These are phyloP conservation scores for Thamnaconus septentrionalis DNA, from an alignment of 2,113 vertebrate genomes.

Conservation along the genomic window DNA sequence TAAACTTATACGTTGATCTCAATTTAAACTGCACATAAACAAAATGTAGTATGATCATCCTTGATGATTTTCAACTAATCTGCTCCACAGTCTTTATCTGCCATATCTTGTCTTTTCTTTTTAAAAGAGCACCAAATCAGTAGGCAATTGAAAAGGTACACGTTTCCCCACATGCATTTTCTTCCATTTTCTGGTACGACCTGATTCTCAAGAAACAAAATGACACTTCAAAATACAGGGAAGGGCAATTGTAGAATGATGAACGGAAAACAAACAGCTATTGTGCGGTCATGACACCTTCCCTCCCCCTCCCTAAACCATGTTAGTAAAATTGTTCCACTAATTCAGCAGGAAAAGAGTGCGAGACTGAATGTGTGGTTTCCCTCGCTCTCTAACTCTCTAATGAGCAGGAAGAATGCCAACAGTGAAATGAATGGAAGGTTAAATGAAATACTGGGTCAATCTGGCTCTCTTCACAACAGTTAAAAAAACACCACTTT, in stretches of 20 bases:
- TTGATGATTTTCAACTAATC: too few species aligned
- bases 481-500: slow-evolving; percentile 1
- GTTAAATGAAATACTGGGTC: slow-evolving; percentile 8
- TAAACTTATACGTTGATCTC: too few species aligned
- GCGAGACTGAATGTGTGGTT: slow-evolving; percentile 47
- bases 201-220: slow-evolving; percentile 25
- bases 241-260: slow-evolving; percentile 17
- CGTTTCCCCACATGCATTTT: too few species aligned
- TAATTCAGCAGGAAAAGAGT: slow-evolving; percentile 51
- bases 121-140: too few species aligned
- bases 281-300: slow-evolving; percentile 37
- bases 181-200: not conserved
- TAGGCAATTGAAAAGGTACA: too few species aligned
- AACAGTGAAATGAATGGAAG: slow-evolving; percentile 21
- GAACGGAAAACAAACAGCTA: slow-evolving; percentile 54
- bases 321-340: slow-evolving; percentile 52
- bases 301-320: slow-evolving; percentile 1
- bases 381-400: slow-evolving; percentile 22
- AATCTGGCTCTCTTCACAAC: not conserved
- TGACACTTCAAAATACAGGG: not conserved
- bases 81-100: too few species aligned
- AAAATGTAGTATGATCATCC: too few species aligned
- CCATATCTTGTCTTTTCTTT: too few species aligned
- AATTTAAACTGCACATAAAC: too few species aligned
- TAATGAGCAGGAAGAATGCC: slow-evolving; percentile 63